A percentile compares a stretch with the other conserved stretches of the same genome.
phyloP scores from a whole-genome alignment of 2,888 invertebrate species.

The Lomographa bimaculata region DNA sequence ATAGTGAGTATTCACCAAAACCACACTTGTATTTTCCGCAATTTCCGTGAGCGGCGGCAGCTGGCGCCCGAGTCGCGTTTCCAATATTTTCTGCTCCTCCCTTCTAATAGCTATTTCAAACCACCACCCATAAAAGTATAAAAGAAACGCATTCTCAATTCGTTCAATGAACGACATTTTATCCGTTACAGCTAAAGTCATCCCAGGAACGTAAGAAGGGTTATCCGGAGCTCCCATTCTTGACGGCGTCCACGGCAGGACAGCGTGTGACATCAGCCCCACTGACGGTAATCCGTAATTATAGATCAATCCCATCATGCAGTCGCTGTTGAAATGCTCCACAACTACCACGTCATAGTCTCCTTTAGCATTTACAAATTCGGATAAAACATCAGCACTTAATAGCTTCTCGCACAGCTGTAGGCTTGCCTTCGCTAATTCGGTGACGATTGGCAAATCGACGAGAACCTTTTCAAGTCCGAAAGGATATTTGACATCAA shows the following conservation, averaged over 20 bases:
- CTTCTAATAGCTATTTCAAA: conserved; percentile 45
- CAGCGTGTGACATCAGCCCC: conserved; percentile 58
- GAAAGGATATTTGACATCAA: conserved; percentile 34
- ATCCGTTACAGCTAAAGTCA: conserved; percentile 47
- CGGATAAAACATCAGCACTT: conserved; percentile 45
- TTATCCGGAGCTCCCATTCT: conserved; percentile 65
- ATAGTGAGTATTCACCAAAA: conserved; percentile 74
- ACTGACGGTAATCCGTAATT: conserved; percentile 66
- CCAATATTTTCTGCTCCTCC: conserved; percentile 51
- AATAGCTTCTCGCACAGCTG: conserved; percentile 49
- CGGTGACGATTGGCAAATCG: conserved; percentile 36
- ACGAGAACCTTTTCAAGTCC: conserved; percentile 35
- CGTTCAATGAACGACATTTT: conserved; percentile 67
- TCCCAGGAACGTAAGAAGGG: conserved; percentile 60
- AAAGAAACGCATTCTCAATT: conserved; percentile 62
- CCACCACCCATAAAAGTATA: conserved; percentile 40
- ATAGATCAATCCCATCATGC: conserved; percentile 68
- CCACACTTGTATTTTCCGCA: conserved; percentile 64
- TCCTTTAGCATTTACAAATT: conserved; percentile 48
- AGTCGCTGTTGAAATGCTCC: conserved; percentile 77
- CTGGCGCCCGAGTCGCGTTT: conserved; percentile 51
- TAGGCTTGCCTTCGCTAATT: conserved; percentile 41
- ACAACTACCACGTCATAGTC: conserved; percentile 74
- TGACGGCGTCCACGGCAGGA: conserved; percentile 61
- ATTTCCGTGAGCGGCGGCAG: conserved; percentile 60